Evolutionary conservation across 1,140 invertebrate species (phyloP).

Genomic region (Ceratoteleas bidentatus): DNA sequence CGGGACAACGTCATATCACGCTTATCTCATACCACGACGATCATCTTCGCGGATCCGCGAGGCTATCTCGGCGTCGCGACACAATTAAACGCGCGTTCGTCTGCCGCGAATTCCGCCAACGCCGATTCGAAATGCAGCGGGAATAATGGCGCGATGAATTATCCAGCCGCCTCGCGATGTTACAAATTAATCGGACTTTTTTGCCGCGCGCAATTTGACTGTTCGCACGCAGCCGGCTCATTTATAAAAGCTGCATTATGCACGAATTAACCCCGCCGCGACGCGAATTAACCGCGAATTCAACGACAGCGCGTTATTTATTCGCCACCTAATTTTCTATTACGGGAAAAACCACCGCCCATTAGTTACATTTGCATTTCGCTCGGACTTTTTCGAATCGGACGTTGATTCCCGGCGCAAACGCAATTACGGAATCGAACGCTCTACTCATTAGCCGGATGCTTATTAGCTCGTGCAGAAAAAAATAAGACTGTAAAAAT

Average conservation of each 20-base stretch:
- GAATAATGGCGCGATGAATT: not conserved
- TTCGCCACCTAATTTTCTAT: not conserved
- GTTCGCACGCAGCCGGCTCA: not conserved
- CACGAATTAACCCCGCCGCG: constrained; percentile 1
- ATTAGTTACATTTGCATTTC: not conserved
- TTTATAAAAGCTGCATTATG: not conserved
- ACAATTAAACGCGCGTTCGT: constrained; percentile 16
- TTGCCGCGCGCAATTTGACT: not conserved
- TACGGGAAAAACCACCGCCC: not conserved
- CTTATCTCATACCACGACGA: constrained; percentile 19
- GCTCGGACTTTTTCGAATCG: not conserved
- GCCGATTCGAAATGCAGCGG: not conserved
- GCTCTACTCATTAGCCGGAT: too few relatives aligned
- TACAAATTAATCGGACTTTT: not conserved
- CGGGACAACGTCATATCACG: constrained; percentile 14
- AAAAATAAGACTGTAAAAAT: too few relatives aligned
- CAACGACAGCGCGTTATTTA: constrained; percentile 1
- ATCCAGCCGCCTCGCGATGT: not conserved
- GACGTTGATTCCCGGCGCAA: not conserved
- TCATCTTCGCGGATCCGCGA: constrained; percentile 14
- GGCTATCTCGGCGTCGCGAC: constrained; percentile 14
- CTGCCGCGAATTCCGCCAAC: not conserved
- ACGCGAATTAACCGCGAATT: not conserved
- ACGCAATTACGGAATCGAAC: too few relatives aligned
- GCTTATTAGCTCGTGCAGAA: too few relatives aligned